Conservation (phyloP, 2,888 invertebrate genomes). For the Sinopyrophorus schimmeli region DNA sequence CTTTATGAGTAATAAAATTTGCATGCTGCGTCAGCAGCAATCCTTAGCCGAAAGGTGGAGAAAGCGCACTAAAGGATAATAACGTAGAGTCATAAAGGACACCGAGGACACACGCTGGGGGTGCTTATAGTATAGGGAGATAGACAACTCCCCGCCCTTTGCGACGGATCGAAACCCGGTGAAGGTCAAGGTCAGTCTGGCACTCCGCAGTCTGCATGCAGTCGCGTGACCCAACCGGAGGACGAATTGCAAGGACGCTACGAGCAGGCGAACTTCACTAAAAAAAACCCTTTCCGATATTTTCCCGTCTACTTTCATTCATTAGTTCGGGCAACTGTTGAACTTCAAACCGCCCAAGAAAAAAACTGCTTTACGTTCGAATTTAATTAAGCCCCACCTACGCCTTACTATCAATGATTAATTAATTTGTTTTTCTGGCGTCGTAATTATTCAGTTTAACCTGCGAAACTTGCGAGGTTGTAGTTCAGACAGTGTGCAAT, state of each 20-base stretch:
- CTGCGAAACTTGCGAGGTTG: no score
- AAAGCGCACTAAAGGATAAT: constrained; percentile 10
- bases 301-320: constrained; percentile 6
- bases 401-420: no score
- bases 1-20: constrained; percentile 18
- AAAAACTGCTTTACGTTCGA: no score
- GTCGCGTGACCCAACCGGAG: constrained; percentile 31
- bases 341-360: not conserved
- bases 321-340: constrained; percentile 12
- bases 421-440: no score
- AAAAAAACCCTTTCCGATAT: constrained; percentile 5
- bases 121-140: constrained; percentile 28
- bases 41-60: constrained; percentile 7
- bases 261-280: constrained; percentile 12
- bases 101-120: constrained; percentile 18
- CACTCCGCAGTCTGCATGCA: constrained; percentile 36
- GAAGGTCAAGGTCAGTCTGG: constrained; percentile 45
- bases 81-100: constrained; percentile 17
- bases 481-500: no score
- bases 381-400: no score
- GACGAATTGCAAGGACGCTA: constrained; percentile 22
- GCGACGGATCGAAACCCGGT: constrained; percentile 41
- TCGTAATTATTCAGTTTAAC: no score
- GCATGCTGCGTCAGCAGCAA: constrained; percentile 17
- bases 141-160: constrained; percentile 30